These are phyloP conservation scores for Chauna torquata DNA, from an alignment of 2,113 vertebrate genomes.

Conservation along the genomic window DNA sequence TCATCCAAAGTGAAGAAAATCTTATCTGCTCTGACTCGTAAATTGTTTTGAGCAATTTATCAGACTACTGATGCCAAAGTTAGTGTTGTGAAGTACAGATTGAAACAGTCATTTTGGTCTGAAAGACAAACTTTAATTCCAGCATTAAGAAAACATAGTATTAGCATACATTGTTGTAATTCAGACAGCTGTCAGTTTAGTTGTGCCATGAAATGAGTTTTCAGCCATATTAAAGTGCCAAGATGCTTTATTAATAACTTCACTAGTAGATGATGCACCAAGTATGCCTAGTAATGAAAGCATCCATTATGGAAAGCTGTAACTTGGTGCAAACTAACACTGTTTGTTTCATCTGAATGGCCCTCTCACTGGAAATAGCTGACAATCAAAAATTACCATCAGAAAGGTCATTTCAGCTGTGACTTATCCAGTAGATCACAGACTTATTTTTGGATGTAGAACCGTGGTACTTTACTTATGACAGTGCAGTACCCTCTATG, in stretches of 20 bases:
- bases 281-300: not conserved
- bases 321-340: not conserved
- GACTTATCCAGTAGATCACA: not conserved
- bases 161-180: conserved; percentile 42
- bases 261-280: not conserved
- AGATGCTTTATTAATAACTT: conserved; percentile 31
- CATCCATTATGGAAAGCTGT: not conserved
- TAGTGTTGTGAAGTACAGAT: conserved; percentile 23
- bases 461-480: not conserved
- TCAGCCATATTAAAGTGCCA: conserved; percentile 1
- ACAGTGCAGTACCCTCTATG: not conserved
- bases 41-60: conserved; percentile 68
- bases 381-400: not conserved
- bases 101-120: conserved; percentile 53
- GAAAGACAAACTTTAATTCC: conserved; percentile 40
- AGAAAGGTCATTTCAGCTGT: not conserved
- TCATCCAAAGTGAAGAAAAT: conserved; percentile 71
- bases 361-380: not conserved
- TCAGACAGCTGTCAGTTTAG: conserved; percentile 56
- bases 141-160: conserved; percentile 54
- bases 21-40: conserved; percentile 56
- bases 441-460: not conserved
- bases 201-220: conserved; percentile 40
- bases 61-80: conserved; percentile 38
- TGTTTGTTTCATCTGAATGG: not conserved